These are phyloP conservation scores for Temnopleurus reevesii DNA, from an alignment of 53 echinoderm and acorn worm genomes.

Conservation along the genomic window DNA sequence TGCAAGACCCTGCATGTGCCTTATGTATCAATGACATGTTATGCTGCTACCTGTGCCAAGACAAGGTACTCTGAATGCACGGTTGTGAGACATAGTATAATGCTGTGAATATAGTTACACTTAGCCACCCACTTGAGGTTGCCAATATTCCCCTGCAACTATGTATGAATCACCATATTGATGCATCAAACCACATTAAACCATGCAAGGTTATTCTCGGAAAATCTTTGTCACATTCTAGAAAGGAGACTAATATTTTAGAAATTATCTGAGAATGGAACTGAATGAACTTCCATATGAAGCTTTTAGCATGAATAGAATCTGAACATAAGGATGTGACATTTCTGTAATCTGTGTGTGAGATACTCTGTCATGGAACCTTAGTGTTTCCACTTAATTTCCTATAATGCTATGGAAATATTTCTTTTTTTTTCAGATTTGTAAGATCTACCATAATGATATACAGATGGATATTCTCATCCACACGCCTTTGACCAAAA, in stretches of 20 bases:
- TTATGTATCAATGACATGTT: background rate
- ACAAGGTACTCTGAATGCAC: background rate
- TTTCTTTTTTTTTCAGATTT: no score
- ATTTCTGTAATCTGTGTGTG: no score
- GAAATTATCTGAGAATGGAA: no score
- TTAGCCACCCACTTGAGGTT: background rate
- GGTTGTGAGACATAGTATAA: background rate
- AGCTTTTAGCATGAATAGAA: no score
- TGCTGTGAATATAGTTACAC: background rate
- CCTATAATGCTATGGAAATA: no score
- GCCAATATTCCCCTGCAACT: background rate
- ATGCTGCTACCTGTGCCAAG: slow-evolving; percentile 19
- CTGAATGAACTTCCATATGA: no score
- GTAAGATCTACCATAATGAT: no score
- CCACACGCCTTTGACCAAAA: no score
- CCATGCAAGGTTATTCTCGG: background rate
- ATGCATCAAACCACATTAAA: background rate
- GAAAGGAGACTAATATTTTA: background rate
- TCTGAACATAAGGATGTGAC: no score
- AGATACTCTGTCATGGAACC: no score
- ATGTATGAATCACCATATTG: background rate
- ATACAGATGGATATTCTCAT: no score
- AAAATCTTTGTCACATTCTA: background rate
- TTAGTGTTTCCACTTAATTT: no score
- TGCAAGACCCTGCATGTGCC: slow-evolving; percentile 18